Evolutionary conservation across 2,113 vertebrate species (phyloP).

Genomic region (Eurypyga helias): DNA sequence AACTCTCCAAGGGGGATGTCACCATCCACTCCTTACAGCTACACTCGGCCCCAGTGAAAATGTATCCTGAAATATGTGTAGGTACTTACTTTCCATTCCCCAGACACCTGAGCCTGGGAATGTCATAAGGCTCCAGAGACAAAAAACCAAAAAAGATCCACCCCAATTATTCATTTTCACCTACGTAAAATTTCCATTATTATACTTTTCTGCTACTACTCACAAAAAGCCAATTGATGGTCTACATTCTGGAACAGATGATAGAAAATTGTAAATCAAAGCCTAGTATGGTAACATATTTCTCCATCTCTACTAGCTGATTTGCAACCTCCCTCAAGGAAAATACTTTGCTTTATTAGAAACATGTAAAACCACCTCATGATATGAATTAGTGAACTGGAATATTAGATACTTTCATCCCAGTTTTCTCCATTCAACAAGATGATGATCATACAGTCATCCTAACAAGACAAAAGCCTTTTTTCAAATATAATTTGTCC

Average conservation of each 20-base stretch:
- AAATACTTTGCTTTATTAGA: conserved; percentile 1
- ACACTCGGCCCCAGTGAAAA: neutral
- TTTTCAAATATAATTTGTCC: neutral
- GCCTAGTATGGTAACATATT: neutral
- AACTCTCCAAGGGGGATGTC: neutral
- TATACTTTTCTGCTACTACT: neutral
- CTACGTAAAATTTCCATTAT: neutral
- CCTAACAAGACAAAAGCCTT: neutral
- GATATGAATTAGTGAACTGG: neutral
- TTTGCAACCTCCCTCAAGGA: neutral
- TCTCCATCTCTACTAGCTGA: neutral
- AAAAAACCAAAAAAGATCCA: neutral
- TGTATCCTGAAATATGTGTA: neutral
- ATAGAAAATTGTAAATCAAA: neutral
- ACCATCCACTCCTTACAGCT: neutral
- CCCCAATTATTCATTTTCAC: neutral
- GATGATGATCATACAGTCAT: neutral
- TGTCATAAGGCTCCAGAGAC: neutral
- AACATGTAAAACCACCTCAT: neutral
- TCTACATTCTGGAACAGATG: neutral
- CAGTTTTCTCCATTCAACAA: neutral
- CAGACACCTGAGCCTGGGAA: neutral
- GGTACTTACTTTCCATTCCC: neutral
- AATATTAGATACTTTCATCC: neutral
- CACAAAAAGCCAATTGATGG: neutral